Percentiles rank a stretch among this genome's conserved stretches.
Conservation (phyloP, 2,113 vertebrate genomes). For the Macaca mulatta region DNA sequence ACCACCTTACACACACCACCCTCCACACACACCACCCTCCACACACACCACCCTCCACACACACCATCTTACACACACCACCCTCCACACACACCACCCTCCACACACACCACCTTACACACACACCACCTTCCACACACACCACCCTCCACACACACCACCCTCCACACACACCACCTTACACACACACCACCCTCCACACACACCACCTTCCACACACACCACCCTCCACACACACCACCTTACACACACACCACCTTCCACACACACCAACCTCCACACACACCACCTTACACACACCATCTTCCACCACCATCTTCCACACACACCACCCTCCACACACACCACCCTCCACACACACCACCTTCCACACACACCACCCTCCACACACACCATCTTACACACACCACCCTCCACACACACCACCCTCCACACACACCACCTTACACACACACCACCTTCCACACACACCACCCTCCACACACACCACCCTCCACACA, state of each 20-base stretch:
- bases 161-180: background rate
- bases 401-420: background rate
- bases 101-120: too few species aligned
- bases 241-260: too few species aligned
- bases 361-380: background rate
- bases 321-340: too few species aligned
- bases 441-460: background rate
- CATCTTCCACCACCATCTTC: too few species aligned
- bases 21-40: fast-evolving
- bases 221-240: too few species aligned
- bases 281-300: too few species aligned
- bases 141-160: background rate
- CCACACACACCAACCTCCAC: too few species aligned
- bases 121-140: background rate
- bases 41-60: too few species aligned
- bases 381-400: too few species aligned
- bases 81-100: background rate
- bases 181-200: too few species aligned
- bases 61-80: background rate
- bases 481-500: background rate
- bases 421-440: too few species aligned
- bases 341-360: background rate
- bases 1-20: background rate
- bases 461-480: background rate
- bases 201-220: background rate